phyloP scores from a whole-genome alignment of 2,888 invertebrate genomes.

The Metacarcinus magister region DNA sequence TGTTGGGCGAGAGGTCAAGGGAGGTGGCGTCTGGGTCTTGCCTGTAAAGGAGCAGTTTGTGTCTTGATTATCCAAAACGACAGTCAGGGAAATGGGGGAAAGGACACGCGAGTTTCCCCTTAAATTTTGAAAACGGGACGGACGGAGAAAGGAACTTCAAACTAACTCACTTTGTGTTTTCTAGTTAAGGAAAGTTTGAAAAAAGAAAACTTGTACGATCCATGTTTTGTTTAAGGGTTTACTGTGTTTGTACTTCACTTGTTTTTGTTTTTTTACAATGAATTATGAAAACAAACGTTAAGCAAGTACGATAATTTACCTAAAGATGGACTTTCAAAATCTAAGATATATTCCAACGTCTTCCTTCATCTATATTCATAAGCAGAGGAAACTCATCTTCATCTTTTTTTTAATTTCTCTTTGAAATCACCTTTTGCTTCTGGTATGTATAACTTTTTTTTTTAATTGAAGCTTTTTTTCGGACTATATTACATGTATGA shows the following conservation, averaged over 20 bases:
- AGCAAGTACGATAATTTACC: too few species aligned
- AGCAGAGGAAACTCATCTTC: too few species aligned
- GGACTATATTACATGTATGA: background rate
- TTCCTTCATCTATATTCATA: too few species aligned
- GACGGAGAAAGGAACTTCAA: background rate
- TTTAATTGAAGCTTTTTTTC: background rate
- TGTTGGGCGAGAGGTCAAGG: background rate
- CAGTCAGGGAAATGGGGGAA: background rate
- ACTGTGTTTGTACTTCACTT: too few species aligned
- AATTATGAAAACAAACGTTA: too few species aligned
- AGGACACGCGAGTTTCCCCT: background rate
- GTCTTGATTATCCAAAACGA: conserved; percentile 1
- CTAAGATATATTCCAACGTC: too few species aligned
- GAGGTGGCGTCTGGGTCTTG: background rate
- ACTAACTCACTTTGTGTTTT: conserved; percentile 13
- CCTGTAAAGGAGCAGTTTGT: conserved; percentile 15
- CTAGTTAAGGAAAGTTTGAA: background rate
- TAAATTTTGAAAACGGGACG: background rate
- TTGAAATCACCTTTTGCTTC: background rate
- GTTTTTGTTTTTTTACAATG: too few species aligned
- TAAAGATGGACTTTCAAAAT: too few species aligned
- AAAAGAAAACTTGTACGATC: background rate
- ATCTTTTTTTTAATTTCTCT: background rate
- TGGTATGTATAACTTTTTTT: background rate
- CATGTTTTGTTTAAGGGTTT: background rate